These are phyloP conservation scores for Procavia capensis DNA, from an alignment of 2,113 vertebrate genomes.

Conservation along the genomic window DNA sequence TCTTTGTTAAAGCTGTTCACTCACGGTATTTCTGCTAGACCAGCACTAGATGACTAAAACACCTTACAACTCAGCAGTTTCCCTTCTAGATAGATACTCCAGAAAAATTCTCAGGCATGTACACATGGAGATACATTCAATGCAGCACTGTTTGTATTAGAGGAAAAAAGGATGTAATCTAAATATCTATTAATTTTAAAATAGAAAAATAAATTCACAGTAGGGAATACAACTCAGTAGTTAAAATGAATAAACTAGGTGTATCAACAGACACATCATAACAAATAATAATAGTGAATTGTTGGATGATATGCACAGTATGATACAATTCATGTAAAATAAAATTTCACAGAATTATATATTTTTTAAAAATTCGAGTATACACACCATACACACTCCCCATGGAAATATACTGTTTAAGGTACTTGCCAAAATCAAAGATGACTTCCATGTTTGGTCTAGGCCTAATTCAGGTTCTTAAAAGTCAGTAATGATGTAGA, in stretches of 20 bases:
- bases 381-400: not conserved
- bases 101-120: not conserved
- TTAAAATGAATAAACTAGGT: constrained; percentile 12
- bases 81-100: not conserved
- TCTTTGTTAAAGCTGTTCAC: too few species aligned
- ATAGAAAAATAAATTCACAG: not conserved
- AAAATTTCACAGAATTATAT: not conserved
- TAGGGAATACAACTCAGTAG: not conserved
- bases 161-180: not conserved
- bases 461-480: not conserved
- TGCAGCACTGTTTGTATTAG: not conserved
- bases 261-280: not conserved
- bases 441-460: not conserved
- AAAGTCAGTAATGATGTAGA: constrained; percentile 19
- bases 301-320: not conserved
- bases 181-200: constrained; percentile 25
- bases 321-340: not conserved
- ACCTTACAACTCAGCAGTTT: not conserved
- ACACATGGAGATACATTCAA: not conserved
- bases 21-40: too few species aligned
- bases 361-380: too few species aligned
- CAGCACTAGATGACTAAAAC: too few species aligned
- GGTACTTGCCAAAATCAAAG: not conserved
- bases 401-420: not conserved
- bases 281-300: not conserved